Evolutionary conservation across 2,888 invertebrate species (phyloP).

Genomic region (Cacoxenus indagator): DNA sequence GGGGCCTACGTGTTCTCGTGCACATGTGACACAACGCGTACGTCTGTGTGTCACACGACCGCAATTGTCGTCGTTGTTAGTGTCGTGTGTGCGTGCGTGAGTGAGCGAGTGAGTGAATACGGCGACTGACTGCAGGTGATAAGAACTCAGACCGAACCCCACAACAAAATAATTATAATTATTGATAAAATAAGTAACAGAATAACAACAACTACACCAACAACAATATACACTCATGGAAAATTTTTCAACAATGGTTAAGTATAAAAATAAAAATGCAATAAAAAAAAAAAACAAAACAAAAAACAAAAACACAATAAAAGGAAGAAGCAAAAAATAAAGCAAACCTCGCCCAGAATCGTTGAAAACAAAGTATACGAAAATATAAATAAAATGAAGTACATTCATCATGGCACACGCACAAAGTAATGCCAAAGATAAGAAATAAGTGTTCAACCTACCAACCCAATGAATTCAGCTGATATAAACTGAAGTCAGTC

Average conservation of each 20-base stretch:
- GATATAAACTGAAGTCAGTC: neutral
- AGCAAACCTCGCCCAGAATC: no score
- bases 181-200: conserved; percentile 52
- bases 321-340: neutral
- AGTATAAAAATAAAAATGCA: conserved; percentile 7
- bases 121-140: conserved; percentile 41
- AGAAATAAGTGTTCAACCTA: conserved; percentile 24
- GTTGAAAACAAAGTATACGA: neutral
- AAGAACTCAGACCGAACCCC: conserved; percentile 40
- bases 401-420: conserved; percentile 61
- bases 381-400: neutral
- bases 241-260: conserved; percentile 53
- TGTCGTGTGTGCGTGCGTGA: conserved; percentile 15
- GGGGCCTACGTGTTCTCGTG: conserved; percentile 26
- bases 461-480: neutral
- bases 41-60: conserved; percentile 57
- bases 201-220: conserved; percentile 26
- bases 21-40: conserved; percentile 51
- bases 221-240: conserved; percentile 46
- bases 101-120: conserved; percentile 12
- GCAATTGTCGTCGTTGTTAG: neutral
- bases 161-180: conserved; percentile 63
- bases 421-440: conserved; percentile 54
- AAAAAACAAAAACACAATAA: neutral
- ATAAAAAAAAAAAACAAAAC: neutral